Percentiles rank a stretch among this genome's conserved stretches.
These are phyloP conservation scores for Phytoseiulus persimilis DNA, from an alignment of 2,888 invertebrate genomes.

Conservation along the genomic window DNA sequence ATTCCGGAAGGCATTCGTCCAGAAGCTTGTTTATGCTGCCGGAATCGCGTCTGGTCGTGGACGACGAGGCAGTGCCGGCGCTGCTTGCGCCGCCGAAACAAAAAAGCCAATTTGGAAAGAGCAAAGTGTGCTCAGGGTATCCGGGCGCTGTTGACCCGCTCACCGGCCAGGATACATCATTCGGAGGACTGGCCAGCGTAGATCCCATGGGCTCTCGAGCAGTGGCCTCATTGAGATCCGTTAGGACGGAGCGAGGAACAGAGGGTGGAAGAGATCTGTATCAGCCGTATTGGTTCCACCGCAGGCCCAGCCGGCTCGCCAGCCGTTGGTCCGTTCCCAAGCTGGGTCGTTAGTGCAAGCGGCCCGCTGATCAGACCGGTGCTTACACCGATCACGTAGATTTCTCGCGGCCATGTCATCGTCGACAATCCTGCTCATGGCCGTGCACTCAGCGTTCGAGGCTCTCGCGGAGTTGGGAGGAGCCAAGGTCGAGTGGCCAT, in stretches of 20 bases:
- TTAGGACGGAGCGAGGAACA: not conserved
- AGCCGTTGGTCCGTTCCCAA: not conserved
- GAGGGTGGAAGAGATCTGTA: not conserved
- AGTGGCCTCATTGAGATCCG: constrained; percentile 5
- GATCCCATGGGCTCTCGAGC: not conserved
- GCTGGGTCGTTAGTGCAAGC: not conserved
- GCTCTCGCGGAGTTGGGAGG: too few relatives aligned
- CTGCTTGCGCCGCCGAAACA: not conserved
- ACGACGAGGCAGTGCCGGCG: not conserved
- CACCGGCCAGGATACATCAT: not conserved
- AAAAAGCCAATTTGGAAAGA: not conserved
- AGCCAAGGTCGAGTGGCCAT: too few relatives aligned
- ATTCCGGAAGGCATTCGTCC: not conserved
- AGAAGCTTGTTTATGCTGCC: too few relatives aligned
- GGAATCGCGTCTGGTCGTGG: too few relatives aligned
- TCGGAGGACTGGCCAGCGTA: not conserved
- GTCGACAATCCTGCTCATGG: not conserved
- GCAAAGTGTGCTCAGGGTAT: not conserved
- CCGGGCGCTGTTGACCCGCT: not conserved
- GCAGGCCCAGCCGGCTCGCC: not conserved
- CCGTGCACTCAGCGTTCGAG: too few relatives aligned
- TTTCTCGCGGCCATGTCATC: not conserved
- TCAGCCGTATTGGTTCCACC: not conserved
- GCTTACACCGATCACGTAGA: not conserved
- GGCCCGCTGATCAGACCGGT: not conserved